phyloP scores from a whole-genome alignment of 2,797 vertebrate species.

The Glyptemys insculpta region DNA sequence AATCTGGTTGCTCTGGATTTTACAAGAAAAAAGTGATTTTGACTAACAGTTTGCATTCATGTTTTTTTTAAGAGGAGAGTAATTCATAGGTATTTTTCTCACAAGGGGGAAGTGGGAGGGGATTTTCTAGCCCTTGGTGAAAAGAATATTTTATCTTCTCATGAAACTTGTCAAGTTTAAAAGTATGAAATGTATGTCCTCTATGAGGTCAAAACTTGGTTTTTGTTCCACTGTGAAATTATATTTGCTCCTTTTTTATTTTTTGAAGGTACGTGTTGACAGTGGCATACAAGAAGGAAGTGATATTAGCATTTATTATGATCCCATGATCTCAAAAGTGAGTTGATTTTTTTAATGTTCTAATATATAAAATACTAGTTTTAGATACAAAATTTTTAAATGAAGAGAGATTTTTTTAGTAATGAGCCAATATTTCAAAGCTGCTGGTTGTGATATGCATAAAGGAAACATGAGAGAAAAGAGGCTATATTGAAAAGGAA shows the following conservation, averaged over 20 bases:
- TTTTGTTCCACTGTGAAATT: background rate
- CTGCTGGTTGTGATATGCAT: background rate
- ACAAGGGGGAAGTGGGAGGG: background rate
- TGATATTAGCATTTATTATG: constrained; percentile 99
- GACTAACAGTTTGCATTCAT: background rate
- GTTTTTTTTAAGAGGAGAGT: constrained; percentile 35
- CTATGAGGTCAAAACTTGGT: background rate
- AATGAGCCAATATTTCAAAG: background rate
- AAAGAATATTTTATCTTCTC: background rate
- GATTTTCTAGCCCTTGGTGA: background rate
- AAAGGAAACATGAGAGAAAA: background rate
- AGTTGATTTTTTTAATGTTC: constrained; percentile 65
- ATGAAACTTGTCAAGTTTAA: background rate
- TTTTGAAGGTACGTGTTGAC: constrained; percentile 93
- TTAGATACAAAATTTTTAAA: background rate
- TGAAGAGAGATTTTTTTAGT: background rate
- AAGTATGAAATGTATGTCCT: background rate
- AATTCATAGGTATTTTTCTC: constrained; percentile 2
- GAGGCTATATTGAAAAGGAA: background rate
- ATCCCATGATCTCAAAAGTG: constrained; percentile 99
- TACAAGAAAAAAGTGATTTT: constrained; percentile 39
- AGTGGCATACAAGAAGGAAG: constrained; percentile 98
- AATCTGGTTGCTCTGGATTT: background rate
- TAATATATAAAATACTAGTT: background rate
- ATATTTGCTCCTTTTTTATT: constrained; percentile 38